Base-by-base conservation (phyloP, 2,888 invertebrate genomes). In the Anthophora plumipes region DNA sequence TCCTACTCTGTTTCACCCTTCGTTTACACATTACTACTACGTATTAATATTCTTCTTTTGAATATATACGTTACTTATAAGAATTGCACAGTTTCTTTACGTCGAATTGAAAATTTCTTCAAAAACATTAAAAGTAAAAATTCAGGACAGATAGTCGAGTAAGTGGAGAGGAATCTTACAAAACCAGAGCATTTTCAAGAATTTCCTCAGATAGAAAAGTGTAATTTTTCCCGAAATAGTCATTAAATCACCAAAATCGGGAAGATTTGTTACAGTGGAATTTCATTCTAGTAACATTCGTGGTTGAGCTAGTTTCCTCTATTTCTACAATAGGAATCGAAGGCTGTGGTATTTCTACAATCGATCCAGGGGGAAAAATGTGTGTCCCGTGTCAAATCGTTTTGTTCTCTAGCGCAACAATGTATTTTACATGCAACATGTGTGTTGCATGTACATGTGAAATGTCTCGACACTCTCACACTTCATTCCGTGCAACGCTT, bases 401-500 rank as follows among this genome's bases (percentile, higher is more conserved):
- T 55, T 55, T n/a, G 43, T 9, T 46, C 1, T 11, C n/a, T 4
- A 3, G 25, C n/a, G 12, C 25, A 55, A 55, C 67, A 43, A 67
- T 14, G 41, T n/a, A 12, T n/a, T 55, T 25, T n/a, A 8, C 25
- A 54, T 25, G 41, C 39, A 67, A 54, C 54, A 22, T 5, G 54
- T 43, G 67, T 39, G 41, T n/a, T 7, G 6, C 41, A 20, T 20
- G 9, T 22, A 20, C 17, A 22, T 20, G n/a, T 25, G 14, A 5
- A 39, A 43, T 55, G n/a, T 43, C 60, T 41, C 59, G 55, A 12
- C 39, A 39, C 61, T 57, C 37, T 17, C 20, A 20, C 41, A 20
- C 17, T 31, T 77, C 37, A 25, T 60, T 50, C 63, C 39, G 25
- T 7, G 14, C 22, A 60, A 57, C 46, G n/a, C 37, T 66, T 54